These are phyloP conservation scores for Spisula solida DNA, from an alignment of 2,888 invertebrate species.

Conservation along the genomic window DNA sequence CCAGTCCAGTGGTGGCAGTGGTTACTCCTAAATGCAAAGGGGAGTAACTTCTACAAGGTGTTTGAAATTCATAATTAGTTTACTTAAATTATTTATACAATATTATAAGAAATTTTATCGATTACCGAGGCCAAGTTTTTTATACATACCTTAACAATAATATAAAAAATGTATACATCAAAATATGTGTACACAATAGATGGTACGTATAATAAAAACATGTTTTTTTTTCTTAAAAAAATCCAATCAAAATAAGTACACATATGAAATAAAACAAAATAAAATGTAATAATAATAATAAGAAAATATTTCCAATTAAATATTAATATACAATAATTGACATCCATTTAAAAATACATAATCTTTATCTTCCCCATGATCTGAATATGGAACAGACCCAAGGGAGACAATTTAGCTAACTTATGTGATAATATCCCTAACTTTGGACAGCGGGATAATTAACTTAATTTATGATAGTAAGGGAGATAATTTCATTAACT, in stretches of 20 bases:
- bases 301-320: conserved; percentile 21
- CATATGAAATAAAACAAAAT: conserved; percentile 17
- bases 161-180: neutral
- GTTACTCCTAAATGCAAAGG: too few species aligned
- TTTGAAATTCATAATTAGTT: too few species aligned
- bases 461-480: too few species aligned
- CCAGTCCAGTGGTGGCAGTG: too few species aligned
- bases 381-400: neutral
- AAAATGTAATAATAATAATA: conserved; percentile 17
- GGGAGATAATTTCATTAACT: too few species aligned
- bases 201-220: conserved; percentile 17
- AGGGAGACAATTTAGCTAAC: neutral
- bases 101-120: neutral
- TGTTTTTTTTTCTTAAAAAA: neutral
- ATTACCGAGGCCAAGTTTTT: neutral
- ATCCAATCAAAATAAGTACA: conserved; percentile 17
- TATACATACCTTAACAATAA: neutral
- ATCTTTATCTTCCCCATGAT: neutral
- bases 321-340: neutral
- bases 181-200: neutral
- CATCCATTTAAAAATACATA: conserved; percentile 12
- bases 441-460: neutral
- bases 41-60: too few species aligned
- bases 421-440: too few species aligned
- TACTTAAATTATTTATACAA: neutral